Conservation (phyloP, 1,140 invertebrate species). For the Nomia melanderi region DNA sequence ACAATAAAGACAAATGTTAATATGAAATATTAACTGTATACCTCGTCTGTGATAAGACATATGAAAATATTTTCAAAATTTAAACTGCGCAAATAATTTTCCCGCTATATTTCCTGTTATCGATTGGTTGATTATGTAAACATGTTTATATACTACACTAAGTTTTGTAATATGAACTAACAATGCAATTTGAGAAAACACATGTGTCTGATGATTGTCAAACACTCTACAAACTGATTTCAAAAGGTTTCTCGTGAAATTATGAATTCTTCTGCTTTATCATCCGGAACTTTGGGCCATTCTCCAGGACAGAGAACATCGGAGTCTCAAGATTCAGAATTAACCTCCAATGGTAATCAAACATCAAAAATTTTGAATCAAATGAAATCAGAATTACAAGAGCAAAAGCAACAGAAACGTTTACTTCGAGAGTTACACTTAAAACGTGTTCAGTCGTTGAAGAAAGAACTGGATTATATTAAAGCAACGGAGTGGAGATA, state of each 20-base stretch:
- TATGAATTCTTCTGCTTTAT: slow-evolving; percentile 75
- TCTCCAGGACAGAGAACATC: slow-evolving; percentile 71
- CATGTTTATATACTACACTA: background rate
- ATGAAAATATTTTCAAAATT: too few relatives aligned
- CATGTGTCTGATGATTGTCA: background rate
- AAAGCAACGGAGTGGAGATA: slow-evolving; percentile 87
- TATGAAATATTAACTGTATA: too few relatives aligned
- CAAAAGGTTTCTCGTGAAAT: slow-evolving; percentile 40
- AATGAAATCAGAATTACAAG: slow-evolving; percentile 76
- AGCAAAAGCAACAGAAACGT: slow-evolving; percentile 73
- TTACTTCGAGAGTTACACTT: slow-evolving; percentile 80
- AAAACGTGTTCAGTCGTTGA: slow-evolving; percentile 84
- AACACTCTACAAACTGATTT: background rate
- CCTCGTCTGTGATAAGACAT: too few relatives aligned
- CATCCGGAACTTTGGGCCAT: slow-evolving; percentile 71
- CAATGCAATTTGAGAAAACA: background rate
- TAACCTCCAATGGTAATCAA: slow-evolving; percentile 69
- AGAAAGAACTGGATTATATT: slow-evolving; percentile 85
- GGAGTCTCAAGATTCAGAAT: slow-evolving; percentile 74
- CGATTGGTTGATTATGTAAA: background rate
- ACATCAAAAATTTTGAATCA: slow-evolving; percentile 74
- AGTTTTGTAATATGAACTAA: background rate
- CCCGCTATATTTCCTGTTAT: background rate
- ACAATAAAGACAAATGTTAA: too few relatives aligned
- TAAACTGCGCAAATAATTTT: background rate